These are phyloP conservation scores for Mustela lutreola DNA, from an alignment of 2,113 vertebrate species.

Conservation along the genomic window DNA sequence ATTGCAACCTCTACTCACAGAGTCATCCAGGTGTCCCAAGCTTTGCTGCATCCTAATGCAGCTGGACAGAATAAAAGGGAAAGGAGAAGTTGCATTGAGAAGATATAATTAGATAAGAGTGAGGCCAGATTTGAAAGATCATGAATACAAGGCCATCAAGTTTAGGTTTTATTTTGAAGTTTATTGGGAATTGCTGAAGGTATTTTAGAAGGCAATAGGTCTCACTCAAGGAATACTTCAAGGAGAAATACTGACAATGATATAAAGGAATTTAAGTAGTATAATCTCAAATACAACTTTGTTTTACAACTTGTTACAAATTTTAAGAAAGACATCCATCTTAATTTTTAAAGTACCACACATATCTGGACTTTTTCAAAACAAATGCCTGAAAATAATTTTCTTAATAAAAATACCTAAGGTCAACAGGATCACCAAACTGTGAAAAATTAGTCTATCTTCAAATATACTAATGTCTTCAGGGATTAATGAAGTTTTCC, in stretches of 20 bases:
- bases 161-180: conserved; percentile 37
- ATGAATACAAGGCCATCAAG: neutral
- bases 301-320: conserved; percentile 9
- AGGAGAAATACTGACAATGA: conserved; percentile 4
- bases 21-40: neutral
- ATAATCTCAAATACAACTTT: neutral
- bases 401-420: conserved; percentile 31
- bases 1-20: neutral
- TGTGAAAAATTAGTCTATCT: conserved; percentile 29
- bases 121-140: neutral
- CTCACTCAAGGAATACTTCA: neutral
- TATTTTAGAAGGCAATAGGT: neutral
- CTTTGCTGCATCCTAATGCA: neutral
- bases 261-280: neutral
- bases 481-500: neutral
- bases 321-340: neutral
- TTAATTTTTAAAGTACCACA: conserved; percentile 36
- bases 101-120: neutral
- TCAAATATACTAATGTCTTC: neutral
- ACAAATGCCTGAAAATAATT: neutral
- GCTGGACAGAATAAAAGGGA: neutral
- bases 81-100: neutral
- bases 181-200: neutral
- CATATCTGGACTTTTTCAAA: neutral
- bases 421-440: neutral